Percentiles rank a stretch among this genome's conserved stretches.
Conservation (phyloP, 37 sponge, comb jelly and placozoan species). For the Trichoplax adhaerens region DNA sequence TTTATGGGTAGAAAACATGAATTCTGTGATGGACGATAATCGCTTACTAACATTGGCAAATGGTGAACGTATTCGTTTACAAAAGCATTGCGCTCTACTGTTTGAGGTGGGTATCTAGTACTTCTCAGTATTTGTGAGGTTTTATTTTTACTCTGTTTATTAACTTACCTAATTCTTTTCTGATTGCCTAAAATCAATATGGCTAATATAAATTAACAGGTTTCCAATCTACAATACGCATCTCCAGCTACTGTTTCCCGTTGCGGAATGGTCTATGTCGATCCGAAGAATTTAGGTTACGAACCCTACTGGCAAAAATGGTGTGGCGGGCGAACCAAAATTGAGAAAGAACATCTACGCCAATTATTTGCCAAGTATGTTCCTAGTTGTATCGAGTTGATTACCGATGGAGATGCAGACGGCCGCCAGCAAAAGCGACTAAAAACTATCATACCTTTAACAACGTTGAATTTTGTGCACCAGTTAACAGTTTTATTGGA, state of each 20-base stretch:
- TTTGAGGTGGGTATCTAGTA: constrained; percentile 54
- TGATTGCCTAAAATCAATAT: neutral
- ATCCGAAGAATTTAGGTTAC: constrained; percentile 96
- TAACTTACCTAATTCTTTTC: neutral
- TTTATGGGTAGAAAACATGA: constrained; percentile 99
- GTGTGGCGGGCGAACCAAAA: constrained; percentile 43
- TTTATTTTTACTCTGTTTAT: constrained; percentile 8
- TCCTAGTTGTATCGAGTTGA: constrained; percentile 48
- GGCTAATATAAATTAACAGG: neutral
- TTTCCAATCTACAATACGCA: constrained; percentile 91
- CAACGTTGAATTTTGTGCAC: constrained; percentile 79
- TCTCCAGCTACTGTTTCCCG: constrained; percentile 97
- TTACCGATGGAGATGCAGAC: constrained; percentile 83
- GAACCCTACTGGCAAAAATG: constrained; percentile 85
- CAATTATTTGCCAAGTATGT: constrained; percentile 79
- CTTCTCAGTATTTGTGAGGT: neutral
- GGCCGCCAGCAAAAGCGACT: constrained; percentile 75
- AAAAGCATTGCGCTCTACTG: constrained; percentile 91
- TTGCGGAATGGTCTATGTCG: constrained; percentile 99
- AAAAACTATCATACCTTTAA: constrained; percentile 77
- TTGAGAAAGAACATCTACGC: constrained; percentile 42
- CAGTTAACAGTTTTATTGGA: constrained; percentile 73
- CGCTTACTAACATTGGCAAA: constrained; percentile 94
- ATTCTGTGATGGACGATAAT: constrained; percentile 99
- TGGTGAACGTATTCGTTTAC: constrained; percentile 92